Evolutionary conservation across 2,888 invertebrate species (phyloP), one percentile per base, ranked within the genome.

Genomic region (Caradrina clavipalpis): DNA sequence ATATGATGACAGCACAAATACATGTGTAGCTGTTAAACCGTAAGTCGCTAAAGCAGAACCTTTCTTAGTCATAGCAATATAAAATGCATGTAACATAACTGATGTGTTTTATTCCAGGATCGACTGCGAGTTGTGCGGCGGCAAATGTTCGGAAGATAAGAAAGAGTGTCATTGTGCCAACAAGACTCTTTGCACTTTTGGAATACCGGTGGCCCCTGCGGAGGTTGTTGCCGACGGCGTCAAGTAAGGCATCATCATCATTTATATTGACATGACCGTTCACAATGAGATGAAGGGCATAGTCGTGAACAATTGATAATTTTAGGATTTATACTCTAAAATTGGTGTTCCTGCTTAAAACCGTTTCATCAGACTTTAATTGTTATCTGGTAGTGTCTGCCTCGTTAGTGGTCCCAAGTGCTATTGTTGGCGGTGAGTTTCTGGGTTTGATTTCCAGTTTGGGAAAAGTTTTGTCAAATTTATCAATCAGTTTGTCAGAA

Each of bases 61-160:
- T 45, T 31, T 0, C 2, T 13, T 19, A 21, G 21, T 13, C 10
- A 45, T 8, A 26, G 13, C 11, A 45, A 55, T 15, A 31, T n/a
- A 19, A 17, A 39, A 19, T 39, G 17, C 49, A n/a, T 13, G 8
- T 53, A 11, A 69, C 10, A 22, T 5, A 31, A 4, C 3, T 31
- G 5, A 13, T 8, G 1, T 80, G 4, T 47, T 45, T 58, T 60
- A 63, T 90, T 89, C 10, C 89, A 94, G 94, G 4, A 81, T 88
- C 21, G 80, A 86, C 13, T 93, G 93, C 65, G 75, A 57, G 1
- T 80, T 68, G 1, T 93, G 93, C 49, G 70, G 78, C 1, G 80
- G 83, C 7, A 81, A 77, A 39, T 93, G 93, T 63, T 70, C 71
- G 0, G 82, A 83, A 0, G 82, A 65, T 0, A 63, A 54, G 0